These are phyloP conservation scores for Acanthis flammea DNA, from an alignment of 2,797 vertebrate species.

Conservation along the genomic window DNA sequence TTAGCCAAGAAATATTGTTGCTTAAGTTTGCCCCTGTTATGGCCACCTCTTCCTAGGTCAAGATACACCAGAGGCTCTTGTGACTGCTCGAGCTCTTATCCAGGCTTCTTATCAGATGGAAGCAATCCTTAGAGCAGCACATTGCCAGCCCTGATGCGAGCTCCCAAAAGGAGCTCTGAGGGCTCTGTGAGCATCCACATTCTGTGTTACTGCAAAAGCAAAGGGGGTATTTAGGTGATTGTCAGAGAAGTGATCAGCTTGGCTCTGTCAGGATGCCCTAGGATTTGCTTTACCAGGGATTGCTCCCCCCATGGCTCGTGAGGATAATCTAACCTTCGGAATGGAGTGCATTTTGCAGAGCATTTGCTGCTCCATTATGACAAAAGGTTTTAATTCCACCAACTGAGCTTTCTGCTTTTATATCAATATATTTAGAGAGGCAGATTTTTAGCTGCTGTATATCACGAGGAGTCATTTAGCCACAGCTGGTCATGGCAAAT, in stretches of 20 bases:
- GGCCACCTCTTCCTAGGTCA: not conserved
- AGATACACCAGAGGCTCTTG: rapidly evolving
- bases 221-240: not conserved
- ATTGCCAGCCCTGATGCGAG: rapidly evolving
- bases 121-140: not conserved
- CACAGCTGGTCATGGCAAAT: not conserved
- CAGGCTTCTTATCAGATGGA: not conserved
- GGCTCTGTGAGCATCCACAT: not conserved
- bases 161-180: not conserved
- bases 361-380: not conserved
- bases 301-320: not conserved
- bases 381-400: constrained; percentile 1
- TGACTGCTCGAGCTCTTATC: rapidly evolving
- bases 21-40: not conserved
- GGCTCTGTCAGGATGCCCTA: not conserved
- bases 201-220: not conserved
- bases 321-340: not conserved
- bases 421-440: not conserved
- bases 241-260: not conserved
- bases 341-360: not conserved
- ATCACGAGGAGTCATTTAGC: not conserved
- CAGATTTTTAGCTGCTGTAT: not conserved
- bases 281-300: not conserved
- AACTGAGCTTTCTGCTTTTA: not conserved
- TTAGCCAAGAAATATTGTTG: not conserved